A percentile compares a stretch with the other conserved stretches of the same genome.
These are phyloP conservation scores for Paramormyrops hopkinsi DNA, from an alignment of 2,797 vertebrate genomes.

Conservation along the genomic window DNA sequence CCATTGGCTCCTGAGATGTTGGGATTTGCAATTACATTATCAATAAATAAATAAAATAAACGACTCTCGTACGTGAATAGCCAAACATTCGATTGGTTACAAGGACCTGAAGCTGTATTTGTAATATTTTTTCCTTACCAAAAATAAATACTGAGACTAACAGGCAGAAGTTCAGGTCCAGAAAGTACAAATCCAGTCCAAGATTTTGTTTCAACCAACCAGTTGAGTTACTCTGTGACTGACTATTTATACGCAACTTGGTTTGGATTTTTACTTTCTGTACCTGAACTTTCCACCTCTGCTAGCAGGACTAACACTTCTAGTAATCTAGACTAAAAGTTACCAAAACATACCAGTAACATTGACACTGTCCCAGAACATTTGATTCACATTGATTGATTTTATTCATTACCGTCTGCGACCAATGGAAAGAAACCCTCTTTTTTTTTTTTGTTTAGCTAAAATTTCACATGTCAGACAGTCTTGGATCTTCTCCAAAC, in stretches of 20 bases:
- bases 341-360: background rate
- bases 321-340: background rate
- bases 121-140: background rate
- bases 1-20: background rate
- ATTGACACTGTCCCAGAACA: background rate
- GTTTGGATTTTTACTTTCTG: background rate
- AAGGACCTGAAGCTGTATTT: background rate
- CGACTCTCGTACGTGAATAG: background rate
- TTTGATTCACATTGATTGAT: background rate
- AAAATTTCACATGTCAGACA: background rate
- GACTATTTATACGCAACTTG: background rate
- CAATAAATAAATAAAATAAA: background rate
- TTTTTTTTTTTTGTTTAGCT: background rate
- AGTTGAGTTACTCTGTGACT: background rate
- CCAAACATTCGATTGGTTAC: background rate
- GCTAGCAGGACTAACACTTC: background rate
- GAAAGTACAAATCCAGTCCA: background rate
- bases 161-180: background rate
- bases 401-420: background rate
- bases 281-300: background rate
- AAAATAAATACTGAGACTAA: background rate
- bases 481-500: background rate
- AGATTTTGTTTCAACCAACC: background rate
- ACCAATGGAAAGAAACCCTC: background rate
- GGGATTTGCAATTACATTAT: background rate